A percentile compares a stretch with the other conserved stretches of the same genome.
These are phyloP conservation scores for Sialia sialis DNA, from an alignment of 2,113 vertebrate genomes.

Conservation along the genomic window DNA sequence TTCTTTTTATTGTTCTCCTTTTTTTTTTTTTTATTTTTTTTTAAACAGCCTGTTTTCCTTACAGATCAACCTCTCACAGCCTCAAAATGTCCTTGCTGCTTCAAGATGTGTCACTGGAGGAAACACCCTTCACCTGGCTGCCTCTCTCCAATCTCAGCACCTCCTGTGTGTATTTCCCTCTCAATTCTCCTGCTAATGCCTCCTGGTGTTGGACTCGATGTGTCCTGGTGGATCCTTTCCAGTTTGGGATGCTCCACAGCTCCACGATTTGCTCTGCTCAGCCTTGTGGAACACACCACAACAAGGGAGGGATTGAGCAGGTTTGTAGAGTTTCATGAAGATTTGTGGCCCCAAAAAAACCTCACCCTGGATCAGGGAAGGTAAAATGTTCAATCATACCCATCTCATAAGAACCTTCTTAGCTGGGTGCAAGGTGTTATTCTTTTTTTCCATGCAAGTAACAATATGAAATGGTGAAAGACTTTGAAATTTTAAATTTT, in stretches of 20 bases:
- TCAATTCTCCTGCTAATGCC: not conserved
- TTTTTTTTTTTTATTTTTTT: not conserved
- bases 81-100: not conserved
- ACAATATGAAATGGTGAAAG: not conserved
- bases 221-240: not conserved
- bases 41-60: not conserved
- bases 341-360: not conserved
- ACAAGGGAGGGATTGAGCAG: fast-evolving
- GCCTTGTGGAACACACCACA: not conserved
- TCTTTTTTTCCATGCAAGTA: not conserved
- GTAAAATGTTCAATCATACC: not conserved
- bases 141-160: fast-evolving
- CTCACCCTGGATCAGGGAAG: fast-evolving
- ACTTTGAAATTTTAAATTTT: too few relatives aligned
- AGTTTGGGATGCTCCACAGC: fast-evolving
- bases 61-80: not conserved
- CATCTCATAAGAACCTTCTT: not conserved
- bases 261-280: not conserved
- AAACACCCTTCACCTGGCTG: not conserved
- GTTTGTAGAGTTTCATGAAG: not conserved
- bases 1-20: not conserved
- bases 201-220: not conserved
- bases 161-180: fast-evolving
- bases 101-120: not conserved
- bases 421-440: fast-evolving